These are phyloP conservation scores for Drosophila sucinea DNA, from an alignment of 1,140 invertebrate species.

Conservation along the genomic window DNA sequence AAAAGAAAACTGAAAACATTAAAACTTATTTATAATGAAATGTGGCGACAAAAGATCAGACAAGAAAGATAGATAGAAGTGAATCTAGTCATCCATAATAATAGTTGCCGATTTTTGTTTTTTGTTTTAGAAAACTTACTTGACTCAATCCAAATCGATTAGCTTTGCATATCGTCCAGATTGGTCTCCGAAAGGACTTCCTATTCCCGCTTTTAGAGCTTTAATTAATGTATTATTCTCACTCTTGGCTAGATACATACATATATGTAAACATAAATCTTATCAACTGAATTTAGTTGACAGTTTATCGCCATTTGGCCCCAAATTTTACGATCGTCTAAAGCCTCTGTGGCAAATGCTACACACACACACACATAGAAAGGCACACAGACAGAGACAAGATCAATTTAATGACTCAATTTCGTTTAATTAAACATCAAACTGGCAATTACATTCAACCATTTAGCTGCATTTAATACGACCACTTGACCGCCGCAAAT, in stretches of 20 bases:
- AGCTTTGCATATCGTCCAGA: background rate
- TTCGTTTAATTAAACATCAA: slow-evolving; percentile 72
- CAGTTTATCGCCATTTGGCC: slow-evolving; percentile 7
- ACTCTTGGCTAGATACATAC: slow-evolving; percentile 2
- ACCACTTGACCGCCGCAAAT: slow-evolving; percentile 41
- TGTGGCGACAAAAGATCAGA: too few relatives aligned
- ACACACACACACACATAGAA: background rate
- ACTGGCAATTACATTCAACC: slow-evolving; percentile 65
- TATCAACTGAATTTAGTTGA: slow-evolving; percentile 12
- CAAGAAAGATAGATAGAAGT: too few relatives aligned
- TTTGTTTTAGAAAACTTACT: too few relatives aligned
- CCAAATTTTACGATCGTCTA: slow-evolving; percentile 3
- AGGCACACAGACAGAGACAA: slow-evolving; percentile 8
- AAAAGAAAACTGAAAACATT: too few relatives aligned
- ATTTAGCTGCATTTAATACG: slow-evolving; percentile 69
- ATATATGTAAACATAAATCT: slow-evolving; percentile 15
- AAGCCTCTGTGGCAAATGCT: background rate
- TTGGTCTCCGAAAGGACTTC: background rate
- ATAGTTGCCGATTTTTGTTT: too few relatives aligned
- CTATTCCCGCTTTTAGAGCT: background rate
- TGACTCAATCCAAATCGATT: too few relatives aligned
- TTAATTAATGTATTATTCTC: slow-evolving; percentile 5
- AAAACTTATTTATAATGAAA: too few relatives aligned
- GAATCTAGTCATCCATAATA: too few relatives aligned
- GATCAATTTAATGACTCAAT: slow-evolving; percentile 72